Percentiles rank a stretch among this genome's conserved stretches.
Conservation (phyloP, 1,140 invertebrate species). For the Triops cancriformis region DNA sequence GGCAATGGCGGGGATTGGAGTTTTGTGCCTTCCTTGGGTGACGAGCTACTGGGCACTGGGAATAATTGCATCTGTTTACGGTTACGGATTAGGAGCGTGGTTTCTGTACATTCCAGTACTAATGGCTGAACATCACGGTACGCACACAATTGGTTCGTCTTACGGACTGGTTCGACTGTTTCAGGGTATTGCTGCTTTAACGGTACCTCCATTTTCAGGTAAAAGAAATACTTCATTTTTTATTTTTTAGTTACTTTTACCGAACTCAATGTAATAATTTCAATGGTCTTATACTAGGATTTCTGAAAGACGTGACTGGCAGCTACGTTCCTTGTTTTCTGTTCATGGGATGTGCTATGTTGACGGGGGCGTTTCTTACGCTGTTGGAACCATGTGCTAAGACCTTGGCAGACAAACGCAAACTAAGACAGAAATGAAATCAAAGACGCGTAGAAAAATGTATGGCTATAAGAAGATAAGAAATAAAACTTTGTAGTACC, state of each 20-base stretch:
- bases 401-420: not conserved
- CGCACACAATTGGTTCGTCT: slow-evolving; percentile 59
- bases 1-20: slow-evolving; percentile 54
- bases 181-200: slow-evolving; percentile 61
- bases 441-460: too few relatives aligned
- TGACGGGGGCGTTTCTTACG: slow-evolving; percentile 49
- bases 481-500: too few relatives aligned
- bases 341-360: slow-evolving; percentile 66
- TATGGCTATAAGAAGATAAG: too few relatives aligned
- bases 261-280: too few relatives aligned
- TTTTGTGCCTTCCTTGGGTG: slow-evolving; percentile 54
- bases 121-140: slow-evolving; percentile 60
- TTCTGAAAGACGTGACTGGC: slow-evolving; percentile 56
- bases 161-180: slow-evolving; percentile 65
- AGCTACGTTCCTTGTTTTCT: slow-evolving; percentile 60
- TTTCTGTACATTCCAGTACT: slow-evolving; percentile 62
- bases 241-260: too few relatives aligned
- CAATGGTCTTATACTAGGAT: slow-evolving; percentile 47
- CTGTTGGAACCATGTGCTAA: slow-evolving; percentile 24
- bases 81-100: slow-evolving; percentile 62
- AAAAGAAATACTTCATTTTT: too few relatives aligned
- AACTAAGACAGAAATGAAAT: too few relatives aligned
- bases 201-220: slow-evolving; percentile 59
- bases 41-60: slow-evolving; percentile 54
- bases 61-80: slow-evolving; percentile 52